Conservation (phyloP, 1,140 invertebrate species). For the Formica selysi region DNA sequence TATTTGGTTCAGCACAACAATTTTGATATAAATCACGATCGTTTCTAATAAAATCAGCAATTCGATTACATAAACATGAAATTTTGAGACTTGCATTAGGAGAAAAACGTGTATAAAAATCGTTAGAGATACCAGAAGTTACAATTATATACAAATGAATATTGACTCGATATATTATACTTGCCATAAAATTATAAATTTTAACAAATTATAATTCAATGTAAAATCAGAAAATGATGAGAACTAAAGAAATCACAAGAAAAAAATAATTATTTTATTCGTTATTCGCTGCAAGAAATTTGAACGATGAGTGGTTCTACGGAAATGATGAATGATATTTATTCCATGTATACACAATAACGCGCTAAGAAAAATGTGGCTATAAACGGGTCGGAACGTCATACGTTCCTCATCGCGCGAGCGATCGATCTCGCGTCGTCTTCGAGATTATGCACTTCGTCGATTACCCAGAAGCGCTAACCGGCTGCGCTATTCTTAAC, state of each 20-base stretch:
- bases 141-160: constrained; percentile 29
- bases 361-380: constrained; percentile 57
- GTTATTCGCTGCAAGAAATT: not conserved
- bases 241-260: not conserved
- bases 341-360: constrained; percentile 61
- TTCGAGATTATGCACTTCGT: constrained; percentile 32
- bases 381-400: constrained; percentile 47
- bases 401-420: constrained; percentile 1
- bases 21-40: not conserved
- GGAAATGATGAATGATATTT: constrained; percentile 55
- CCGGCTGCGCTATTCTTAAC: constrained; percentile 14
- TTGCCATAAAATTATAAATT: not conserved
- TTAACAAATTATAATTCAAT: not conserved
- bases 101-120: not conserved
- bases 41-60: constrained; percentile 43
- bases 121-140: not conserved
- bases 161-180: not conserved
- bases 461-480: constrained; percentile 34
- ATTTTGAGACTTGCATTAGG: not conserved
- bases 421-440: constrained; percentile 12
- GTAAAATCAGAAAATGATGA: not conserved
- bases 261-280: not conserved
- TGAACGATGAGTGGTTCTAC: not conserved
- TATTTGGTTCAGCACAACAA: not conserved
- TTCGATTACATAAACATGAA: constrained; percentile 20